Percentiles rank a stretch among this genome's conserved stretches.
phyloP scores from a whole-genome alignment of 2,888 invertebrate species.

The Caenorhabditis uteleia region DNA sequence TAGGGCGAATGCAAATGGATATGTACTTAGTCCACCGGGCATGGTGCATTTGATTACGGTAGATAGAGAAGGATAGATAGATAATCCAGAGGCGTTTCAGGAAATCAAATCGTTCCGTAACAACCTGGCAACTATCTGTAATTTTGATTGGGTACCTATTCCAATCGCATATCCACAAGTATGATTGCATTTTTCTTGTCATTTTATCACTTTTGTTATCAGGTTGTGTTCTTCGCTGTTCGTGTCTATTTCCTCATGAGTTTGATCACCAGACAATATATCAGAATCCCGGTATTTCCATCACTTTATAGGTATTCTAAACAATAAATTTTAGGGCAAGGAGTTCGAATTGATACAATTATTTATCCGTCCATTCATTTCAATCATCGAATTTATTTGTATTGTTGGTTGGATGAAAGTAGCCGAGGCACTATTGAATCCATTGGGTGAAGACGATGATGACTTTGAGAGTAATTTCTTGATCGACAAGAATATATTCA shows the following conservation, averaged over 20 bases:
- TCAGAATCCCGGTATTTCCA: neutral
- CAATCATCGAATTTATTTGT: constrained; percentile 55
- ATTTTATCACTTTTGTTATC: neutral
- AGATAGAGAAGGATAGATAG: too few relatives aligned
- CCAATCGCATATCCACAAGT: constrained; percentile 54
- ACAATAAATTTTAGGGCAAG: neutral
- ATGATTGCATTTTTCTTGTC: neutral
- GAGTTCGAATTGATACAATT: neutral
- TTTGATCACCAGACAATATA: constrained; percentile 47
- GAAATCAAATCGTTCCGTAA: constrained; percentile 34
- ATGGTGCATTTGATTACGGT: constrained; percentile 9
- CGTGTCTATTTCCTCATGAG: constrained; percentile 48
- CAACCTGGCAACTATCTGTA: constrained; percentile 46
- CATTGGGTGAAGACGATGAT: constrained; percentile 67
- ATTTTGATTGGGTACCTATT: constrained; percentile 56
- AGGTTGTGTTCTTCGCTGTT: constrained; percentile 56
- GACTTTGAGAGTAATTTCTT: constrained; percentile 61
- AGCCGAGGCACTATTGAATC: constrained; percentile 65
- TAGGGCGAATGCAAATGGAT: constrained; percentile 27
- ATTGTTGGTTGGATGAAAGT: constrained; percentile 53
- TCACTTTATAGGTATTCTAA: neutral
- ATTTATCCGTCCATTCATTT: constrained; percentile 45
- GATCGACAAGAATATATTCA: constrained; percentile 57
- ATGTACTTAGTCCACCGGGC: constrained; percentile 16
- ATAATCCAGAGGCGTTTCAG: neutral